Percentiles rank a stretch among this genome's conserved stretches.
These are phyloP conservation scores for Melipona bicolor DNA, from an alignment of 2,888 invertebrate genomes.

Conservation along the genomic window DNA sequence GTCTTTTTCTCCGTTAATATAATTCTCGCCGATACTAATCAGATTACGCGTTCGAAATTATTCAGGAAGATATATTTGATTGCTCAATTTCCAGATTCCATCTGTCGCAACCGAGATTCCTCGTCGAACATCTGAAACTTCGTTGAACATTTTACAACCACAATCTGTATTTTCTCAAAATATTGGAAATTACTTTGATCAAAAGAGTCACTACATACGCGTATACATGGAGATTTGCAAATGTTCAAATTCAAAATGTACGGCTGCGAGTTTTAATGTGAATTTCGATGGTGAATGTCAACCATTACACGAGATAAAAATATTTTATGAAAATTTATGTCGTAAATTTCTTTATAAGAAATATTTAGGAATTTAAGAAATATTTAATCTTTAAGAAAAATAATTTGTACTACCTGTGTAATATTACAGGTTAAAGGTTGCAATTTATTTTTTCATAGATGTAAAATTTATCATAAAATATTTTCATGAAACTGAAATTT, in stretches of 20 bases:
- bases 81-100: neutral
- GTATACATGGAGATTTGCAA: neutral
- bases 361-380: no score
- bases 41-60: conserved; percentile 19
- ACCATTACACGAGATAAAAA: neutral
- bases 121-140: neutral
- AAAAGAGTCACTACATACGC: neutral
- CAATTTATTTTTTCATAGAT: no score
- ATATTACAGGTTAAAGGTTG: no score
- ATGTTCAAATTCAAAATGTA: neutral
- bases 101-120: neutral
- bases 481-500: neutral
- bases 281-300: neutral
- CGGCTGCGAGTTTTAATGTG: neutral
- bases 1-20: conserved; percentile 24
- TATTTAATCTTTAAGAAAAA: no score
- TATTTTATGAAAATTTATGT: neutral
- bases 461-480: neutral
- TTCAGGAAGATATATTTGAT: conserved; percentile 3
- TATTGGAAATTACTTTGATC: neutral
- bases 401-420: no score
- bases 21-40: conserved; percentile 41
- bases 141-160: neutral
- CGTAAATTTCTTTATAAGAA: no score
- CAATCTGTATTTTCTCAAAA: neutral